phyloP scores from a whole-genome alignment of 2,888 invertebrate species.

The Oxystoma pomonae region DNA sequence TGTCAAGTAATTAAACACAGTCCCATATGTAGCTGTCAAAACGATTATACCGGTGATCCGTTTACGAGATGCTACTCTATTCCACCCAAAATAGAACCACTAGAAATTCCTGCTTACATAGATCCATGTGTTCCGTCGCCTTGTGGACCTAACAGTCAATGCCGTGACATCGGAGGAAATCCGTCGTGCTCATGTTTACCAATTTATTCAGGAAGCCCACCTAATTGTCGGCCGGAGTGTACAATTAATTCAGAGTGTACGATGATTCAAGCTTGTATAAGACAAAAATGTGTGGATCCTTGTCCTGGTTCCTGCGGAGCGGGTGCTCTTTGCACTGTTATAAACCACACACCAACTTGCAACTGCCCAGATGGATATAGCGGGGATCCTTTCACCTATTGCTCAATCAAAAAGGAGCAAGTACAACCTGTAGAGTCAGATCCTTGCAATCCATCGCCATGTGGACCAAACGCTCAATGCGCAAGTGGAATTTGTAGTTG shows the following conservation, averaged over 20 bases:
- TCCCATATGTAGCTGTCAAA: constrained; percentile 71
- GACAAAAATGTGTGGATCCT: constrained; percentile 71
- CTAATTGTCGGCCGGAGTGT: constrained; percentile 77
- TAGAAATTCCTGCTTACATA: constrained; percentile 37
- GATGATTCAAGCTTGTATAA: constrained; percentile 67
- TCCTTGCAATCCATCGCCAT: constrained; percentile 63
- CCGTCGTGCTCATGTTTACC: constrained; percentile 72
- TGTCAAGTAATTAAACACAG: constrained; percentile 74
- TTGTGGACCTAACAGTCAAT: constrained; percentile 75
- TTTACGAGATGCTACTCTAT: constrained; percentile 56
- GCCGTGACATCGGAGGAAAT: constrained; percentile 61
- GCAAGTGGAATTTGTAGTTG: constrained; percentile 67
- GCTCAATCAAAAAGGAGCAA: constrained; percentile 52
- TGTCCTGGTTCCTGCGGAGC: constrained; percentile 76
- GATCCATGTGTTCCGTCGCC: constrained; percentile 76
- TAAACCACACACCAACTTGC: constrained; percentile 73
- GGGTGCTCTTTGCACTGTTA: constrained; percentile 68
- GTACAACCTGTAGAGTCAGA: constrained; percentile 34
- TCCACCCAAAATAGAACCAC: constrained; percentile 38
- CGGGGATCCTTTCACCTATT: constrained; percentile 74
- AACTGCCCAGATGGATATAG: constrained; percentile 66
- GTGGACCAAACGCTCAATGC: constrained; percentile 61
- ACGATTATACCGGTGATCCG: constrained; percentile 52
- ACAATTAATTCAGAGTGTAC: constrained; percentile 71
- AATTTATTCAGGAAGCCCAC: constrained; percentile 69